Percentiles rank a stretch among this genome's conserved stretches.
Conservation (phyloP, 2,113 vertebrate species). For the Brachyhypopomus gauderio region DNA sequence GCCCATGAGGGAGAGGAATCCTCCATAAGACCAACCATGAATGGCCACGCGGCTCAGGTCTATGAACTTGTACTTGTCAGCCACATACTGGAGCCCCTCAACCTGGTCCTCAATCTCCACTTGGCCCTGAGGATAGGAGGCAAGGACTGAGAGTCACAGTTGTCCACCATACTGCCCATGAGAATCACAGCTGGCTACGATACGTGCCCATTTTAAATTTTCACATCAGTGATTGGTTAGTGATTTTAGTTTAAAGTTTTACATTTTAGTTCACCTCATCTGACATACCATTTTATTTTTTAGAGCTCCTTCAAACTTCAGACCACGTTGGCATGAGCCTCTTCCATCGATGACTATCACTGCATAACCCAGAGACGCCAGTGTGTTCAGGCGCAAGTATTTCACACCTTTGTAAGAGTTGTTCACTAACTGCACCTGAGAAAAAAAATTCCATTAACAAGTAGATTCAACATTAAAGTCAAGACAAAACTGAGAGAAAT, state of each 20-base stretch:
- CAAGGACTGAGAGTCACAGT: not conserved
- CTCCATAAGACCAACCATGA: constrained; percentile 96
- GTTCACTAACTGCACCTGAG: constrained; percentile 94
- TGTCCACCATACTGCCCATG: not conserved
- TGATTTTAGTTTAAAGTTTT: not conserved
- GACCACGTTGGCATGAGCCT: constrained; percentile 92
- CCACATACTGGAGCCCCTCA: constrained; percentile 92
- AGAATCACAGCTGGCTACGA: too few relatives aligned
- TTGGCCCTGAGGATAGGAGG: constrained; percentile 78
- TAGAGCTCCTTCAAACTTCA: constrained; percentile 92
- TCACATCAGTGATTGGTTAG: too few relatives aligned
- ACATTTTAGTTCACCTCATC: not conserved
- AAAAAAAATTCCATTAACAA: not conserved
- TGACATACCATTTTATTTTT: constrained; percentile 93
- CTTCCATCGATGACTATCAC: constrained; percentile 95
- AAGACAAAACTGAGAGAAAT: too few relatives aligned
- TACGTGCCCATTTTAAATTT: too few relatives aligned
- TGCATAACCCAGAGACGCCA: constrained; percentile 92
- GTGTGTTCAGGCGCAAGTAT: constrained; percentile 90
- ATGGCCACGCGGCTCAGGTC: constrained; percentile 94
- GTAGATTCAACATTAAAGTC: not conserved
- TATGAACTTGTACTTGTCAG: constrained; percentile 92
- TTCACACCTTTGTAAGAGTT: constrained; percentile 98
- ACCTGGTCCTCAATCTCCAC: constrained; percentile 98
- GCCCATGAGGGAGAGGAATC: constrained; percentile 96